These are phyloP conservation scores for Meriones unguiculatus DNA, from an alignment of 2,113 vertebrate genomes.

Conservation along the genomic window DNA sequence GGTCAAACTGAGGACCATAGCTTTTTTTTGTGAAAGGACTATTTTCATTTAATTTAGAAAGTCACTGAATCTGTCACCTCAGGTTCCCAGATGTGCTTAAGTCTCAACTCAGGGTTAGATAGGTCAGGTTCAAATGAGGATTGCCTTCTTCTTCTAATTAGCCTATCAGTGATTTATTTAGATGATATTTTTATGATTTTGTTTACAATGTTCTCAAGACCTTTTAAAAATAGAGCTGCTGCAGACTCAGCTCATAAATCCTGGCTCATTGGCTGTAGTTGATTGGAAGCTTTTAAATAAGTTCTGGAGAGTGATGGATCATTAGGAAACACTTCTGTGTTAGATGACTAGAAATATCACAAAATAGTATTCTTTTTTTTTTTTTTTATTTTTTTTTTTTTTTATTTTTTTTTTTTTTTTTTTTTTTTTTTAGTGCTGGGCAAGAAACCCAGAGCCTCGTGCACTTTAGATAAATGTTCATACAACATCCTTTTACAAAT, in stretches of 20 bases:
- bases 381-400: too few species aligned
- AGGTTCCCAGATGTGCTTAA: neutral
- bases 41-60: neutral
- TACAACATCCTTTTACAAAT: neutral
- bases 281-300: neutral
- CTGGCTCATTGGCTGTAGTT: neutral
- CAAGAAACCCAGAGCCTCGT: neutral
- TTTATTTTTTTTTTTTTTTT: too few species aligned
- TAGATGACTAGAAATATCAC: neutral
- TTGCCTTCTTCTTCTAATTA: too few species aligned
- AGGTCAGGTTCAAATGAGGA: neutral
- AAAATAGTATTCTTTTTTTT: too few species aligned
- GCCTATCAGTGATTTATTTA: neutral
- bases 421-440: neutral
- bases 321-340: neutral
- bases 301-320: neutral
- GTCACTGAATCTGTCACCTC: neutral
- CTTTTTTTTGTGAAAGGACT: neutral
- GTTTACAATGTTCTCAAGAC: neutral
- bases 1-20: neutral
- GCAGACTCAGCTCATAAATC: neutral
- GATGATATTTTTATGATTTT: neutral
- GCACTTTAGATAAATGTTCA: neutral
- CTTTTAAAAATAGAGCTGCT: conserved; percentile 11
- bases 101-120: neutral